phyloP scores from a whole-genome alignment of 2,888 invertebrate species.

The Eudemis profundana region DNA sequence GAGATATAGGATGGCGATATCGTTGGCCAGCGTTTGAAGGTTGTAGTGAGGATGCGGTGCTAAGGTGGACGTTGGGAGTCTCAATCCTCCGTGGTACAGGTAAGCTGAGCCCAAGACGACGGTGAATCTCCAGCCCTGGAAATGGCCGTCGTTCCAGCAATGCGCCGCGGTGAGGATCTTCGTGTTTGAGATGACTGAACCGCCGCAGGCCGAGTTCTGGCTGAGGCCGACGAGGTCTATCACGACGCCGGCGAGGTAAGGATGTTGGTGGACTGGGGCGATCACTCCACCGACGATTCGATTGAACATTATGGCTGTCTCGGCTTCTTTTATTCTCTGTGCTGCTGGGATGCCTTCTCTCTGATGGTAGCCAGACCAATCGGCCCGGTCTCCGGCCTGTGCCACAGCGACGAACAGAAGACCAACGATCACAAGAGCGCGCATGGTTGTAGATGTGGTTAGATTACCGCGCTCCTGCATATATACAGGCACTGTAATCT shows the following conservation, averaged over 20 bases:
- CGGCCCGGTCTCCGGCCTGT: slow-evolving; percentile 51
- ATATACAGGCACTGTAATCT: slow-evolving; percentile 46
- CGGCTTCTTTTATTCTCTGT: slow-evolving; percentile 58
- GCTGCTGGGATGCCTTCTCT: slow-evolving; percentile 66
- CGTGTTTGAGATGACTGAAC: slow-evolving; percentile 61
- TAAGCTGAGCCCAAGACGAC: slow-evolving; percentile 68
- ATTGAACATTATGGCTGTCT: slow-evolving; percentile 47
- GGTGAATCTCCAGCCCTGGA: slow-evolving; percentile 66
- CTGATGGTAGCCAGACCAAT: slow-evolving; percentile 64
- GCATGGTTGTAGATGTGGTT: slow-evolving; percentile 53
- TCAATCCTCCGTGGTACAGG: slow-evolving; percentile 68
- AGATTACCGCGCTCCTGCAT: slow-evolving; percentile 44
- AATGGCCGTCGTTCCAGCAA: slow-evolving; percentile 70
- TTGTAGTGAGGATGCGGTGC: slow-evolving; percentile 64
- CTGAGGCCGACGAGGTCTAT: slow-evolving; percentile 62
- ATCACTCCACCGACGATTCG: slow-evolving; percentile 65
- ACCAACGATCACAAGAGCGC: slow-evolving; percentile 51
- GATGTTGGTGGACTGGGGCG: slow-evolving; percentile 64
- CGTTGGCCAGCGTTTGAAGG: slow-evolving; percentile 66
- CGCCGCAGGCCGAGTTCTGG: slow-evolving; percentile 68
- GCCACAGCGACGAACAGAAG: slow-evolving; percentile 51
- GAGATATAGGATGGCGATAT: slow-evolving; percentile 67
- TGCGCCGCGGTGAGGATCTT: slow-evolving; percentile 74
- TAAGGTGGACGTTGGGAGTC: slow-evolving; percentile 57
- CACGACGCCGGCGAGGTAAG: slow-evolving; percentile 69